Evolutionary conservation across 1,140 invertebrate species (phyloP).

Genomic region (Bombus terrestris): DNA sequence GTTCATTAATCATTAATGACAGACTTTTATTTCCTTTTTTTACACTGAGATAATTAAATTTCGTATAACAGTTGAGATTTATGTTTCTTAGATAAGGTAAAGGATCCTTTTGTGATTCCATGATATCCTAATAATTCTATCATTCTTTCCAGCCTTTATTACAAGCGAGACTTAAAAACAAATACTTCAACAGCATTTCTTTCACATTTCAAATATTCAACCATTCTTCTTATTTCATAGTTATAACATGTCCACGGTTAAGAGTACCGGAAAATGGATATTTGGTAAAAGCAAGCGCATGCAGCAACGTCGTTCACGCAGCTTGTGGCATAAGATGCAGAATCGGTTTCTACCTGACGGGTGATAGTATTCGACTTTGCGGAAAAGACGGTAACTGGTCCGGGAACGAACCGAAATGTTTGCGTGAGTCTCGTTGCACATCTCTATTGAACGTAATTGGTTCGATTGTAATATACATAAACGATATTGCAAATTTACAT

Average conservation of each 20-base stretch:
- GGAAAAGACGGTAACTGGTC: constrained; percentile 87
- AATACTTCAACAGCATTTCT: background rate
- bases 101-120: background rate
- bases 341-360: constrained; percentile 86
- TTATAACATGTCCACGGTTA: constrained; percentile 85
- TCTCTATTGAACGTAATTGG: background rate
- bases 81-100: background rate
- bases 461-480: background rate
- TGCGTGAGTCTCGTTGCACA: constrained; percentile 80
- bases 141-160: too few species aligned
- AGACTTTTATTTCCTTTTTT: background rate
- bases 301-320: constrained; percentile 87
- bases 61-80: background rate
- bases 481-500: background rate
- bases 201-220: background rate
- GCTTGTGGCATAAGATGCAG: constrained; percentile 88
- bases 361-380: constrained; percentile 87
- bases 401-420: constrained; percentile 85
- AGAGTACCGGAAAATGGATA: constrained; percentile 86
- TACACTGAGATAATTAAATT: background rate
- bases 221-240: constrained; percentile 74
- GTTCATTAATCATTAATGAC: background rate
- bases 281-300: constrained; percentile 85
- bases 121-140: background rate
- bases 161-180: too few species aligned